Evolutionary conservation across 2,797 vertebrate genomes (phyloP), one percentile per base, ranked within the genome.

Genomic region (Eupleurogrammus muticus): DNA sequence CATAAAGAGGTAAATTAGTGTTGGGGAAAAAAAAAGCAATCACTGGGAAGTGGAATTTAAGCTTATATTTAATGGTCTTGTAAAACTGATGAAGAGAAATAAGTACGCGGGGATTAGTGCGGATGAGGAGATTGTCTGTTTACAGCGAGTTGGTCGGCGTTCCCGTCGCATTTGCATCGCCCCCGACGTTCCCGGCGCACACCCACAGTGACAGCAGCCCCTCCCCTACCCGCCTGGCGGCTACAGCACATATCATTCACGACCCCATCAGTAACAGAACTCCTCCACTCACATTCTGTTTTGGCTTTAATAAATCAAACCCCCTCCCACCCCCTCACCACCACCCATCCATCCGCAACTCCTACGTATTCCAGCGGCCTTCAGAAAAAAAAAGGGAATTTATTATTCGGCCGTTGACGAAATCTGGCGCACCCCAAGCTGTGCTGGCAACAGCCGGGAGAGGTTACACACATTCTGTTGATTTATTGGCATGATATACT

Each of bases 401-500:
- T 75, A 86, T 92, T 88, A 90, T 82, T 91, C 79, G 84, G 70
- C 74, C 72, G 83, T 89, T 90, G 81, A 90, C 84, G 85, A 89
- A 89, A 86, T 76, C 79, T 92, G 88, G 84, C 89, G 80, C 66
- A 78, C 59, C 80, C 56, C 64, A 66, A 83, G 85, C 83, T 70
- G 75, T 46, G 68, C 73, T 81, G 83, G 86, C 80, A 79, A 83
- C 74, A 60, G 50, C 23, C 13, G 10, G n/a, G 54, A 73, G 83
- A 84, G 78, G 84, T 89, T 84, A 90, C 79, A 82, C 73, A 87
- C 71, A 90, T 83, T 79, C 71, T 81, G 82, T 79, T 91, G 89
- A 92, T 92, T 87, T 89, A 92, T 88, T 82, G 82, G 73, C 79
- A 88, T 90, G 86, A 87, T 87, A 80, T 48, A 86, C 82, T 84